These are phyloP conservation scores for Odontocerum albicorne DNA, from an alignment of 2,888 invertebrate genomes.

Conservation along the genomic window DNA sequence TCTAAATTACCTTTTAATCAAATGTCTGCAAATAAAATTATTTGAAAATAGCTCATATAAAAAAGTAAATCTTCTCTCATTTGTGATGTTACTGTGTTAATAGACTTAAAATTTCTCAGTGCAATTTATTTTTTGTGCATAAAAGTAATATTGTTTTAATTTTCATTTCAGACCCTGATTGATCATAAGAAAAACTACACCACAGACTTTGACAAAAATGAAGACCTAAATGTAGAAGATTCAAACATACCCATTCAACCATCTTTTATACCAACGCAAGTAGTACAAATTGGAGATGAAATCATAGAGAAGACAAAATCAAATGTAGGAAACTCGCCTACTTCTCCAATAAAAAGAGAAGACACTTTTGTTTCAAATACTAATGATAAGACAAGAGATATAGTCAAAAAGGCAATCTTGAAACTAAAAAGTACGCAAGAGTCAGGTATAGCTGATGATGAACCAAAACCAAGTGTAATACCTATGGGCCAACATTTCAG, in stretches of 20 bases:
- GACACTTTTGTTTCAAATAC: conserved; percentile 33
- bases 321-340: no score
- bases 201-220: conserved; percentile 15
- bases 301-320: conserved; percentile 39
- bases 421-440: conserved; percentile 18
- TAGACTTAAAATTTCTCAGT: no score
- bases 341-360: conserved; percentile 27
- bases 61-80: no score
- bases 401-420: conserved; percentile 25
- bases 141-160: no score
- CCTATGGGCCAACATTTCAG: conserved; percentile 47
- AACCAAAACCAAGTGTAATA: conserved; percentile 46
- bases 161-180: conserved; percentile 24
- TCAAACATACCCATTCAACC: conserved; percentile 32
- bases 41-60: no score
- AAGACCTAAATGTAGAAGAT: conserved; percentile 26
- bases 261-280: conserved; percentile 46
- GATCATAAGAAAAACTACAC: conserved; percentile 20
- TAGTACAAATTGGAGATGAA: conserved; percentile 47
- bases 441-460: conserved; percentile 40
- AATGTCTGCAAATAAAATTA: no score
- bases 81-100: no score
- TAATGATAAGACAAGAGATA: conserved; percentile 13
- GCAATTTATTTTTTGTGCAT: no score
- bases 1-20: no score